These are phyloP conservation scores for Manduca sexta DNA, from an alignment of 1,140 invertebrate species.

Conservation along the genomic window DNA sequence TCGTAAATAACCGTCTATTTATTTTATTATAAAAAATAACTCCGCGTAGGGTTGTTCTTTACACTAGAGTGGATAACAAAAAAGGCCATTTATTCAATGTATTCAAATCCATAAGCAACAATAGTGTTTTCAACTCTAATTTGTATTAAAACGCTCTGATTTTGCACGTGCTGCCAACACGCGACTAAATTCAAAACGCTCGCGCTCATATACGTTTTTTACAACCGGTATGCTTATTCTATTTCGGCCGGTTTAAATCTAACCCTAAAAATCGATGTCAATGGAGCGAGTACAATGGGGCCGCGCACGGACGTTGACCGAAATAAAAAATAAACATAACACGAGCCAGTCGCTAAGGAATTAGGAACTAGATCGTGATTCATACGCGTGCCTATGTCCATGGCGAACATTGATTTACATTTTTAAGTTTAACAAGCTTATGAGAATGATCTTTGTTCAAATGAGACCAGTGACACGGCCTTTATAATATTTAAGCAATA, in stretches of 20 bases:
- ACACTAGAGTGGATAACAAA: neutral
- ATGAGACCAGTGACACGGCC: no score
- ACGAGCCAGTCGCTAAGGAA: slow-evolving; percentile 36
- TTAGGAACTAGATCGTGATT: slow-evolving; percentile 46
- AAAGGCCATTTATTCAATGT: neutral
- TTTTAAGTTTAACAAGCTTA: neutral
- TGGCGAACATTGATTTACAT: slow-evolving; percentile 1
- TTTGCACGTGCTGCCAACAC: slow-evolving; percentile 14
- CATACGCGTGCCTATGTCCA: slow-evolving; percentile 8
- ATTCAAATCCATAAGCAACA: slow-evolving; percentile 1
- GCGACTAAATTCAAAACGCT: slow-evolving; percentile 4
- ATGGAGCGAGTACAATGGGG: slow-evolving; percentile 52
- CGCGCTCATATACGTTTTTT: neutral
- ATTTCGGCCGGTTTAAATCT: slow-evolving; percentile 29
- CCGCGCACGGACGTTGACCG: slow-evolving; percentile 57
- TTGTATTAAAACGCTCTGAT: slow-evolving; percentile 9
- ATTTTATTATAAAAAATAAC: no score
- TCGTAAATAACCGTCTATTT: slow-evolving; percentile 8
- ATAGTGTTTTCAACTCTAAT: slow-evolving; percentile 1
- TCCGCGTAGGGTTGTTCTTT: no score
- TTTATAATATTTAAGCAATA: no score
- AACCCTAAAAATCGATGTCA: slow-evolving; percentile 57
- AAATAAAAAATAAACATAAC: slow-evolving; percentile 53
- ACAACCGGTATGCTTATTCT: slow-evolving; percentile 1
- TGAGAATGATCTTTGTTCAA: neutral